These are phyloP conservation scores for Oegoconia quadripuncta DNA, from an alignment of 2,888 invertebrate genomes.

Conservation along the genomic window DNA sequence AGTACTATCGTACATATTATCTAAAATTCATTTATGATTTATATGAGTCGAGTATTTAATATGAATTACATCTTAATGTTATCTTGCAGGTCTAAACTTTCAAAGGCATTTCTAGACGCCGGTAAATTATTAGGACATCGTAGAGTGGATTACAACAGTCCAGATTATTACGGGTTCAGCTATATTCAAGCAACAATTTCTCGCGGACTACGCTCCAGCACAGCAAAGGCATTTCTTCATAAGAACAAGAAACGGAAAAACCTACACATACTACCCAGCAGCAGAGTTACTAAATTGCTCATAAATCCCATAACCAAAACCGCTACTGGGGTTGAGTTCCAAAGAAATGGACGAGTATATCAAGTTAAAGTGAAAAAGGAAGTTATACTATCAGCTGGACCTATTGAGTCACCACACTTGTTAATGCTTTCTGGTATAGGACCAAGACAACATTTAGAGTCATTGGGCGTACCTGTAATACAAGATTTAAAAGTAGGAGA, in stretches of 20 bases:
- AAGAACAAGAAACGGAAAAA: conserved; percentile 74
- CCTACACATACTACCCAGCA: conserved; percentile 75
- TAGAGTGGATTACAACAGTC: conserved; percentile 85
- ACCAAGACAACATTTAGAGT: conserved; percentile 78
- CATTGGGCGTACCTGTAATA: conserved; percentile 79
- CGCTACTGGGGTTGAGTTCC: conserved; percentile 56
- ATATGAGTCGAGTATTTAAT: no score
- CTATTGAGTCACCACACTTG: conserved; percentile 89
- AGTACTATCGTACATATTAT: no score
- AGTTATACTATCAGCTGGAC: conserved; percentile 83
- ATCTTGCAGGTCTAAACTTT: conserved; percentile 67
- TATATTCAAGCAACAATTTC: conserved; percentile 66
- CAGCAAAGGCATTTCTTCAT: conserved; percentile 80
- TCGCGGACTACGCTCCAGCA: conserved; percentile 72
- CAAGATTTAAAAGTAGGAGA: conserved; percentile 83
- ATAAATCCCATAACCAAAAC: conserved; percentile 76
- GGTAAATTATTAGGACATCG: conserved; percentile 81
- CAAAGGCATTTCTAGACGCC: conserved; percentile 82
- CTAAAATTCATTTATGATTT: no score
- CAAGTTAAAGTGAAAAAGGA: conserved; percentile 68
- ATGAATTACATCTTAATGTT: conserved; percentile 1
- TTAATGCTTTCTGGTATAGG: conserved; percentile 84
- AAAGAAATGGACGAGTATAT: conserved; percentile 63
- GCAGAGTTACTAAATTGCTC: conserved; percentile 78
- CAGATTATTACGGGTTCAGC: conserved; percentile 79